phyloP scores from a whole-genome alignment of 2,797 vertebrate genomes.

The Spatula clypeata region DNA sequence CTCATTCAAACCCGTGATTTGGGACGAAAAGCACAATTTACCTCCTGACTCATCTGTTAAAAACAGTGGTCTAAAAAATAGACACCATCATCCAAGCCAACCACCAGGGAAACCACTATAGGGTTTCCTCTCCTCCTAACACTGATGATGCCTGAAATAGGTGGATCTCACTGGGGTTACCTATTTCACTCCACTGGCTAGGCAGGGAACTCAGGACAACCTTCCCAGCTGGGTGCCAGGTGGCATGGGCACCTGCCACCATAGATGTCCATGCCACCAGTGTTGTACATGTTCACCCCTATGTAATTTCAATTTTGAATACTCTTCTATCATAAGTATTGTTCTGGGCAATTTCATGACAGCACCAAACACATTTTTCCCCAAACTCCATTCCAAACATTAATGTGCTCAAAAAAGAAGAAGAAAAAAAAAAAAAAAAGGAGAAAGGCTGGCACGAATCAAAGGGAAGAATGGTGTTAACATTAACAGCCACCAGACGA shows the following conservation, averaged over 20 bases:
- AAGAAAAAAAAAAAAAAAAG: too few species aligned
- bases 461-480: background rate
- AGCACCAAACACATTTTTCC: background rate
- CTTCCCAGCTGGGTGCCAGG: background rate
- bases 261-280: background rate
- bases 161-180: background rate
- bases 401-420: too few species aligned
- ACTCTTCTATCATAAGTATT: background rate
- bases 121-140: background rate
- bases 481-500: rapidly evolving
- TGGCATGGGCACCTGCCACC: background rate
- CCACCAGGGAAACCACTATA: background rate
- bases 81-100: background rate
- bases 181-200: background rate
- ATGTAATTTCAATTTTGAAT: background rate
- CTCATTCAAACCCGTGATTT: background rate
- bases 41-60: background rate
- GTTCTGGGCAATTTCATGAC: background rate
- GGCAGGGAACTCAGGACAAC: background rate
- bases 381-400: background rate
- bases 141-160: background rate
- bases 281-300: background rate
- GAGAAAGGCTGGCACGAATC: background rate
- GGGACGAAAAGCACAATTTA: background rate
- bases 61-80: background rate